phyloP scores from a whole-genome alignment of 1,140 invertebrate species.

The Druon quercuslanigerum region DNA sequence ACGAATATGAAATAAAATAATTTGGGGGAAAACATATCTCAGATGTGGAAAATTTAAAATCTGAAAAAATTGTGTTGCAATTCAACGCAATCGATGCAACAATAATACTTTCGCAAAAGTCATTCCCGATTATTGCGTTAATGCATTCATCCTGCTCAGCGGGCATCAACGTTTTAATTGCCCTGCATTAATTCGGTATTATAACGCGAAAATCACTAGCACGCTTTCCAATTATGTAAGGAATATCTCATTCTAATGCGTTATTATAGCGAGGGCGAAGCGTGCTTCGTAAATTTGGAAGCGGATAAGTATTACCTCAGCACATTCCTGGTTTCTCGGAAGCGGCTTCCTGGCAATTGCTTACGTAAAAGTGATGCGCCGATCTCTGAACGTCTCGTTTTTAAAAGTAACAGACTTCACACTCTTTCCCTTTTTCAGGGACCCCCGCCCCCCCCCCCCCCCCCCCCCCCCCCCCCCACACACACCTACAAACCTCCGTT shows the following conservation, averaged over 20 bases:
- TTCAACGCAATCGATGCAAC: not conserved
- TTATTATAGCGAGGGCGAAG: conserved; percentile 23
- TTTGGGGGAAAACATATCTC: no score
- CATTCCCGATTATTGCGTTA: conserved; percentile 23
- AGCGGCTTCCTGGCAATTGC: not conserved
- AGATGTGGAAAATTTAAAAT: no score
- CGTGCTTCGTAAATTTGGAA: conserved; percentile 20
- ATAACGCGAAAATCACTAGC: conserved; percentile 21
- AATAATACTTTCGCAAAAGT: conserved; percentile 7
- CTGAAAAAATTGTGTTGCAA: no score
- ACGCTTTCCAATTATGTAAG: conserved; percentile 30
- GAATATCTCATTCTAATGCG: conserved; percentile 25
- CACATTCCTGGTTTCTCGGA: conserved; percentile 27
- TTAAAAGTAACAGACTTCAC: no score
- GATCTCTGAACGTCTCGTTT: no score
- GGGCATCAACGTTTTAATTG: conserved; percentile 31
- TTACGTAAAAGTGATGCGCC: conserved; percentile 1
- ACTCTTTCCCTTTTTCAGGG: no score
- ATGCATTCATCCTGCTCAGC: conserved; percentile 30
- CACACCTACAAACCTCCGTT: no score
- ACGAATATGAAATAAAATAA: no score
- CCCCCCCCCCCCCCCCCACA: no score
- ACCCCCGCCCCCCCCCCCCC: no score
- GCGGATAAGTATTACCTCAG: conserved; percentile 19
- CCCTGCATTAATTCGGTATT: conserved; percentile 29